Evolutionary conservation across 92 coral and sea anemone species (phyloP).

Genomic region (Phenganax marumi): DNA sequence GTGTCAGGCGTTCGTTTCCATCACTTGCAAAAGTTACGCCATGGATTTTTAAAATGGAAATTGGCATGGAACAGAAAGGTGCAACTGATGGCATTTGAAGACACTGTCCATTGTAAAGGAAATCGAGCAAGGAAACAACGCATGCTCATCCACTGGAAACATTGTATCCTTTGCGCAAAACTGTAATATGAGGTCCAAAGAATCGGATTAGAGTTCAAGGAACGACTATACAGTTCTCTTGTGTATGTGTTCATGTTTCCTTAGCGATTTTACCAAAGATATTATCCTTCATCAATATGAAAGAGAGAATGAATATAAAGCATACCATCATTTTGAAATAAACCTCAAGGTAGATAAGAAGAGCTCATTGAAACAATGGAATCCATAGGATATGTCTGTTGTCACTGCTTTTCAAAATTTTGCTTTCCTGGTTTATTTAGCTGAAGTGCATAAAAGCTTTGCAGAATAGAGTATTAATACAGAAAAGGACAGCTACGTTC

Average conservation of each 20-base stretch:
- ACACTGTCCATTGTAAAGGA: constrained; percentile 68
- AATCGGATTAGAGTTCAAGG: too few species aligned
- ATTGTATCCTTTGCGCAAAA: constrained; percentile 70
- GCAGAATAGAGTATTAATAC: not conserved
- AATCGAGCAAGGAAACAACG: constrained; percentile 71
- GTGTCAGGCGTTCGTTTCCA: constrained; percentile 18
- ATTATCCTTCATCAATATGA: constrained; percentile 26
- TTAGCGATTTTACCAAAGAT: constrained; percentile 26
- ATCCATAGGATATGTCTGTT: not conserved
- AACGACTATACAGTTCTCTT: not conserved
- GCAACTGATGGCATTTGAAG: constrained; percentile 73
- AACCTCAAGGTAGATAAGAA: constrained; percentile 34
- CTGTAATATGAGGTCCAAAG: too few species aligned
- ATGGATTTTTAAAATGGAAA: constrained; percentile 57
- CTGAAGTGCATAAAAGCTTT: constrained; percentile 15
- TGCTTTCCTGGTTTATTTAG: not conserved
- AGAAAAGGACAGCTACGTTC: not conserved
- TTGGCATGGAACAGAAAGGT: constrained; percentile 61
- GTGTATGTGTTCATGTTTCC: not conserved
- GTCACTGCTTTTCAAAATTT: not conserved
- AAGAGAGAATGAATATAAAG: constrained; percentile 23
- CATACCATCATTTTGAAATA: constrained; percentile 40
- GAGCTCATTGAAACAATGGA: too few species aligned
- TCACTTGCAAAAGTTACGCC: constrained; percentile 19
- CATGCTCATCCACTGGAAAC: constrained; percentile 72